Evolutionary conservation across 2,797 vertebrate genomes (phyloP).

Genomic region (Apodemus agrarius): DNA sequence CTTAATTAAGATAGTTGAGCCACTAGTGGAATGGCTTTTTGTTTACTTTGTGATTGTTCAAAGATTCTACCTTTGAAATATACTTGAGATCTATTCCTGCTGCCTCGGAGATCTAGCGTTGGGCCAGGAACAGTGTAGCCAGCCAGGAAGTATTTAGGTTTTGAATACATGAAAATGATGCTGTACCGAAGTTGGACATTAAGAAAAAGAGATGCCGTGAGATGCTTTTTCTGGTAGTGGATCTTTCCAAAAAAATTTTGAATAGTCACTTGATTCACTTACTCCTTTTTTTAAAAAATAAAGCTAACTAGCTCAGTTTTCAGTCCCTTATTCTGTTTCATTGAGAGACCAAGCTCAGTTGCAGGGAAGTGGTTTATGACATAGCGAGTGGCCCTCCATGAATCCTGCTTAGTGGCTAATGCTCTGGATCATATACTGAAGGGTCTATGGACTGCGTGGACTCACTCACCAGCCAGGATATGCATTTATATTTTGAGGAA

Average conservation of each 20-base stretch:
- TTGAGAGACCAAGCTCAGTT: neutral
- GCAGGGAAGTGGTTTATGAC: slow-evolving; percentile 14
- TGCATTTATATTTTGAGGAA: neutral
- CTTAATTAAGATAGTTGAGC: neutral
- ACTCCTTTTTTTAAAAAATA: neutral
- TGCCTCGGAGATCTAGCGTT: neutral
- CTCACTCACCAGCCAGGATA: neutral
- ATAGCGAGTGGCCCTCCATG: neutral
- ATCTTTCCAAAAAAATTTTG: neutral
- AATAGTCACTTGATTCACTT: neutral
- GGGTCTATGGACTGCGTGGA: neutral
- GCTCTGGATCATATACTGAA: neutral
- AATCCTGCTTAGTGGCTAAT: neutral
- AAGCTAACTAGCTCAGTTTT: neutral
- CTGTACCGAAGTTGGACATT: neutral
- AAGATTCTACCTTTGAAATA: neutral
- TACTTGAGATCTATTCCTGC: neutral
- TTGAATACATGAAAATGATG: neutral
- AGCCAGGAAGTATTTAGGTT: neutral
- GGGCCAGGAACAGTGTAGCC: neutral
- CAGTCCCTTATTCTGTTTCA: neutral
- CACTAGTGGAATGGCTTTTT: neutral
- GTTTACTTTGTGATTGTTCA: neutral
- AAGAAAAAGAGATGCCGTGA: neutral
- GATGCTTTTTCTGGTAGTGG: neutral